Evolutionary conservation across 2,113 vertebrate species (phyloP), one percentile per base, ranked within the genome.

Genomic region (Eonycteris spelaea): DNA sequence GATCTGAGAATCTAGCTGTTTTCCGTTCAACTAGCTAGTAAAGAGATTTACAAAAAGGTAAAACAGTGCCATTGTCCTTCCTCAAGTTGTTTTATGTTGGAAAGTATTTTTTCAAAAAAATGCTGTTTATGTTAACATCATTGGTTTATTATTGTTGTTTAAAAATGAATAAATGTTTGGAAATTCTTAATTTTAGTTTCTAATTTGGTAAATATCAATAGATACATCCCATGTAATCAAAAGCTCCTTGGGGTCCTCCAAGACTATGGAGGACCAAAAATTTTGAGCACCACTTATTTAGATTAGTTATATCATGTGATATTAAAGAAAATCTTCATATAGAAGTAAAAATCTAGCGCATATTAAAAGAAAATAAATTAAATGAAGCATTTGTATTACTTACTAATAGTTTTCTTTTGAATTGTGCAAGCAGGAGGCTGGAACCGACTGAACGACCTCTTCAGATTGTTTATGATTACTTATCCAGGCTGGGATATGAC

Each of bases 381-480:
- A 86, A 35, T 53, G 55, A 70, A 57, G 14, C 18, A 35, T 71
- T 59, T 95, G 90, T 93, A 93, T 87, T 97, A 80, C 3, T 3
- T 98, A 96, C 82, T 80, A 95, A 86, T 95, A 28, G 57, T 94
- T 95, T 96, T 97, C 86, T 97, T 97, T 96, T 97, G 18, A 94
- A 19, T 97, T 95, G 96, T 98, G 21, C 95, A 89, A 96, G 55
- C 97, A 99, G 99, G 99, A 99, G 99, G 96, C 97, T 99, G 98
- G 99, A 99, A 55, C 98, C 99, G 71, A 96, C 98, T 15, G 99
- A 99, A 94, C 98, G 98, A 53, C 99, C 99, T 19, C 99, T 99
- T 94, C 99, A 99, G 98, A 99, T 99, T 94, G 99, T 99, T 85
- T 99, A 99, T 57, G 99, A 99, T 97, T 99, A 99, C 98, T 98